phyloP scores from a whole-genome alignment of 2,113 vertebrate species.

The Spea bombifrons region DNA sequence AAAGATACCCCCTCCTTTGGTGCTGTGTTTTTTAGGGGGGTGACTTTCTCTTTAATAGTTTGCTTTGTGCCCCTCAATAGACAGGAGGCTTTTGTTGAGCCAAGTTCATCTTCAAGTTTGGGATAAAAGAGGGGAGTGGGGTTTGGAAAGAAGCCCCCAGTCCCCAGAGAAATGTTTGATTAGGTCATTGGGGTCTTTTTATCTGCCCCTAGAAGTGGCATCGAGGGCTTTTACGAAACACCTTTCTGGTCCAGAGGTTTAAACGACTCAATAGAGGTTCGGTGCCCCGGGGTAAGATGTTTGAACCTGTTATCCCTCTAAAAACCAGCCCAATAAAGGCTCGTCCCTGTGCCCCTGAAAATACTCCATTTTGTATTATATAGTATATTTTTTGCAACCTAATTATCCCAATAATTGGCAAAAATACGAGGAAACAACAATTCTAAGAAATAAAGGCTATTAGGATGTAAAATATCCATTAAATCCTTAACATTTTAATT shows the following conservation, averaged over 20 bases:
- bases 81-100: constrained; percentile 66
- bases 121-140: constrained; percentile 49
- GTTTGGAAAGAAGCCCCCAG: constrained; percentile 53
- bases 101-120: constrained; percentile 92
- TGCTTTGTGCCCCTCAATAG: constrained; percentile 76
- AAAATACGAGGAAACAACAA: no score
- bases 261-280: neutral
- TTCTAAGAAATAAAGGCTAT: no score
- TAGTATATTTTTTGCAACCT: no score
- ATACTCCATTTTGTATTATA: no score
- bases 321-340: no score
- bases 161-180: constrained; percentile 49
- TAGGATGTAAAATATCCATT: no score
- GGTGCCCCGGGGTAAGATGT: no score
- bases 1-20: constrained; percentile 63
- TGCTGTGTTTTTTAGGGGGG: constrained; percentile 49
- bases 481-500: no score
- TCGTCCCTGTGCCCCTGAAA: no score
- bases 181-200: constrained; percentile 36
- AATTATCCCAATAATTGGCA: no score
- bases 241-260: neutral
- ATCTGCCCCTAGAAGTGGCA: neutral
- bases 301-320: no score
- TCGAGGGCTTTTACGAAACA: neutral
- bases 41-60: constrained; percentile 56